Evolutionary conservation across 2,797 vertebrate genomes (phyloP).

Genomic region (Danio tinwini): DNA sequence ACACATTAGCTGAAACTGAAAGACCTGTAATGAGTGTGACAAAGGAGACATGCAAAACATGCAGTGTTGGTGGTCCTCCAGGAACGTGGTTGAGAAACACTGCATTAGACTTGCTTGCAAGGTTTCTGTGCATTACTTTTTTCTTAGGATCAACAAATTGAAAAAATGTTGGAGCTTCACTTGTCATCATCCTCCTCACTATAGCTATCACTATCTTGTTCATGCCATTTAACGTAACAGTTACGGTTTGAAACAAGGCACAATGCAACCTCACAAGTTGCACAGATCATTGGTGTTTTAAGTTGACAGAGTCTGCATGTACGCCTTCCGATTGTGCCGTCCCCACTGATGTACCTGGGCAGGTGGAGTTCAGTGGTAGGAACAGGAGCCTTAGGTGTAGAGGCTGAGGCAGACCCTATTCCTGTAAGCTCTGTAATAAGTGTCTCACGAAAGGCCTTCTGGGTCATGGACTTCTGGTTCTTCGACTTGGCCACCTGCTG

Average conservation of each 20-base stretch:
- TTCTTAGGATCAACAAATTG: too few relatives aligned
- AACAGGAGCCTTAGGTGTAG: neutral
- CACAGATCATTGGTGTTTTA: constrained; percentile 38
- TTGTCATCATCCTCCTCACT: too few relatives aligned
- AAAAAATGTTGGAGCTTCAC: too few relatives aligned
- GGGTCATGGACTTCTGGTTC: neutral
- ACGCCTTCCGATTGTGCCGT: neutral
- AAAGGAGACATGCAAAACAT: too few relatives aligned
- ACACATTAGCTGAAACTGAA: too few relatives aligned
- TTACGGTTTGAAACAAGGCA: constrained; percentile 2
- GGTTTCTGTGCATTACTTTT: too few relatives aligned
- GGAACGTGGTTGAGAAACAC: too few relatives aligned
- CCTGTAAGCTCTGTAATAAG: neutral
- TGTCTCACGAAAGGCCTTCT: constrained; percentile 25
- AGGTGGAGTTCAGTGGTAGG: neutral
- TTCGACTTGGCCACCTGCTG: constrained; percentile 56
- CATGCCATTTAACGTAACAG: constrained; percentile 21
- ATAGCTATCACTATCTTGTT: too few relatives aligned
- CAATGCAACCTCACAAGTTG: neutral
- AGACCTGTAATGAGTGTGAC: too few relatives aligned
- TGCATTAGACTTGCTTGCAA: too few relatives aligned
- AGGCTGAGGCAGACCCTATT: neutral
- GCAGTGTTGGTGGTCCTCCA: too few relatives aligned
- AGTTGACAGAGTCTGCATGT: neutral
- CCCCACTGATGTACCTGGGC: constrained; percentile 19